phyloP scores from a whole-genome alignment of 2,888 invertebrate genomes.

The Pasiphila rectangulata region DNA sequence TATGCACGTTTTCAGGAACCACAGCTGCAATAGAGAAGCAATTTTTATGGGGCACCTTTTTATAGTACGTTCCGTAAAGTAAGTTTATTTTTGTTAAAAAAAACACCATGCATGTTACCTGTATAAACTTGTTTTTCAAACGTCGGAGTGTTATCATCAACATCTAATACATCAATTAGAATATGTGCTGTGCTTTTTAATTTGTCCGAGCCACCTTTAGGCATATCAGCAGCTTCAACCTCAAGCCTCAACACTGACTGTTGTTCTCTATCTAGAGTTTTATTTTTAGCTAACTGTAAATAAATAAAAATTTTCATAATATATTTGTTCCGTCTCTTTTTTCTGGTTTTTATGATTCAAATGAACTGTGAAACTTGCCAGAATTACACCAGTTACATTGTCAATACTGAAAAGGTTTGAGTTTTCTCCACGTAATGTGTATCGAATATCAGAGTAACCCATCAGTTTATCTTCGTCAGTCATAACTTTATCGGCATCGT shows the following conservation, averaged over 20 bases:
- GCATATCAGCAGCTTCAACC: conserved; percentile 88
- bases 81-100: neutral
- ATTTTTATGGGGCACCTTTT: too few species aligned
- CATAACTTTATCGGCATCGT: conserved; percentile 84
- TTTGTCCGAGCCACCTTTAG: conserved; percentile 84
- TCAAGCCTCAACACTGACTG: conserved; percentile 85
- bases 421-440: conserved; percentile 87
- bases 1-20: conserved; percentile 87
- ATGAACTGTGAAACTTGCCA: too few species aligned
- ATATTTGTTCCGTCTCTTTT: too few species aligned
- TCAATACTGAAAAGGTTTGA: conserved; percentile 87
- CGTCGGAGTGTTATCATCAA: conserved; percentile 88
- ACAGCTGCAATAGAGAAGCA: conserved; percentile 80
- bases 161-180: conserved; percentile 86
- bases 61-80: neutral
- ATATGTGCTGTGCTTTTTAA: conserved; percentile 83
- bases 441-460: conserved; percentile 86
- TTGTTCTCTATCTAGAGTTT: conserved; percentile 86
- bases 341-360: too few species aligned
- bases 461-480: conserved; percentile 78
- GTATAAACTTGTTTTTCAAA: conserved; percentile 84
- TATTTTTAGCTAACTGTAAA: conserved; percentile 81
- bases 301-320: neutral
- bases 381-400: conserved; percentile 84
- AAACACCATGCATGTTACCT: conserved; percentile 43